Percentiles rank a stretch among this genome's conserved stretches.
These are phyloP conservation scores for Columba janthina DNA, from an alignment of 2,113 vertebrate species.

Conservation along the genomic window DNA sequence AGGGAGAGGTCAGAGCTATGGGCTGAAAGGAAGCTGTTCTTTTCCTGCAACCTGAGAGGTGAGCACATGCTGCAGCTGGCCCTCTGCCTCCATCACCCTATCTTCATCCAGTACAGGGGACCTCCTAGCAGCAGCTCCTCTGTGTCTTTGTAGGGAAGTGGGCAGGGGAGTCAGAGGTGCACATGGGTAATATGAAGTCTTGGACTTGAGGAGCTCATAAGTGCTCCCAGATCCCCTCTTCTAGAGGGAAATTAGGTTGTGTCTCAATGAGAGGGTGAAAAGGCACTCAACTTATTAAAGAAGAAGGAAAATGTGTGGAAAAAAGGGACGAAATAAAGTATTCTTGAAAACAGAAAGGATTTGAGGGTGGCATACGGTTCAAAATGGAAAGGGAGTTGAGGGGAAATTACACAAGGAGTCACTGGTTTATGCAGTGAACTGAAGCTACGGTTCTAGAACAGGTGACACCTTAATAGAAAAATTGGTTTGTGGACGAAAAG, in stretches of 20 bases:
- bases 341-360: background rate
- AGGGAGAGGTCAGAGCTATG: background rate
- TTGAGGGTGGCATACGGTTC: background rate
- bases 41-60: fast-evolving
- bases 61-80: fast-evolving
- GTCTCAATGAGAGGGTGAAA: background rate
- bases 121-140: background rate
- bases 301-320: background rate
- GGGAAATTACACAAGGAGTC: background rate
- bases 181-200: background rate
- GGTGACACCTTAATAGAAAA: constrained; percentile 5
- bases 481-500: background rate
- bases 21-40: background rate
- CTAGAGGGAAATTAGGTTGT: background rate
- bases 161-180: background rate
- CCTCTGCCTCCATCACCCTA: background rate
- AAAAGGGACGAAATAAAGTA: background rate
- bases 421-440: constrained; percentile 16
- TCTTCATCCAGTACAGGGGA: background rate
- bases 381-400: background rate
- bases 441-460: background rate
- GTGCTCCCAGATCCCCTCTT: background rate
- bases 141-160: fast-evolving
- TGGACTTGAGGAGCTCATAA: background rate
- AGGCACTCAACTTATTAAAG: background rate